Percentiles rank a stretch among this genome's conserved stretches.
Evolutionary conservation across 2,113 vertebrate genomes (phyloP).

Genomic region (Malurus elegans): DNA sequence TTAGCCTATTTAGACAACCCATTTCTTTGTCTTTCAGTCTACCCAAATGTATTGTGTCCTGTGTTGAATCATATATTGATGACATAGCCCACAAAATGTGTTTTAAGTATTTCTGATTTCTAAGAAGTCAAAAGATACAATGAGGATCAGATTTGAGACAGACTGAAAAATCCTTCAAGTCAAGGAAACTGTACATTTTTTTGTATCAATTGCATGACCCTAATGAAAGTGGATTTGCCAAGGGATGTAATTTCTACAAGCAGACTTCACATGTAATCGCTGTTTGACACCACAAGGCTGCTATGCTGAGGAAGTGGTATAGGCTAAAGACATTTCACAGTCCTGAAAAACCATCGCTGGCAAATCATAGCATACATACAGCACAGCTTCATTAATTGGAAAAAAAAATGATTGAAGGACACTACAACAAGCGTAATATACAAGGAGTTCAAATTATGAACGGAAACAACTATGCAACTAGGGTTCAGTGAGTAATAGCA

Average conservation of each 20-base stretch:
- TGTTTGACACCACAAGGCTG: rapidly evolving
- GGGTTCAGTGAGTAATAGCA: background rate
- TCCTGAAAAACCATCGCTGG: background rate
- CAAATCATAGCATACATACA: background rate
- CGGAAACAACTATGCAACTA: background rate
- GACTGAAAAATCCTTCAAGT: background rate
- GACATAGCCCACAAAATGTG: background rate
- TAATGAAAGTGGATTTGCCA: background rate
- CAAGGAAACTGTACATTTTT: background rate
- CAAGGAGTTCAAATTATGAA: background rate
- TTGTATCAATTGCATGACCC: background rate
- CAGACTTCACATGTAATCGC: background rate
- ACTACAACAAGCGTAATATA: background rate
- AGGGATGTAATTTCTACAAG: background rate
- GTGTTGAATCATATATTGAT: background rate
- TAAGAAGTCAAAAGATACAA: background rate
- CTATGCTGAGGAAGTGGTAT: background rate
- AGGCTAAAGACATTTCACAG: background rate
- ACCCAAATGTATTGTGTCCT: background rate
- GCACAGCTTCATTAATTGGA: background rate
- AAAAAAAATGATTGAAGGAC: background rate
- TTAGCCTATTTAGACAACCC: background rate
- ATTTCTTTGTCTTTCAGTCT: background rate
- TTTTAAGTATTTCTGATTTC: background rate
- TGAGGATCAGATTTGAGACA: background rate